Evolutionary conservation across 2,797 vertebrate genomes (phyloP).

Genomic region (Ptychadena robeensis): DNA sequence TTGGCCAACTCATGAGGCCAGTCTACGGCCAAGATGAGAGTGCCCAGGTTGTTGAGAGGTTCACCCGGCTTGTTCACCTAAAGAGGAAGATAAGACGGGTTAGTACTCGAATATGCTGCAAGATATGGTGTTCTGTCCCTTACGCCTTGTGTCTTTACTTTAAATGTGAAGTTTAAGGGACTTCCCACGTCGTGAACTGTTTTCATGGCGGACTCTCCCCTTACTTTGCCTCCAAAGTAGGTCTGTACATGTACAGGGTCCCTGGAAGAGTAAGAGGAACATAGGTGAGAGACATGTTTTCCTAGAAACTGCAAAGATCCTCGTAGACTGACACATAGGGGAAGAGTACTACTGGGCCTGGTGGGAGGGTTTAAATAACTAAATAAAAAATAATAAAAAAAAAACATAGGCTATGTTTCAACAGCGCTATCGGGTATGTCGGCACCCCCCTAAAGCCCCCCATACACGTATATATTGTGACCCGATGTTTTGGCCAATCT

Average conservation of each 20-base stretch:
- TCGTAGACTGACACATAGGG: too few relatives aligned
- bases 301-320: not conserved
- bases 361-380: too few relatives aligned
- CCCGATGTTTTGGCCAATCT: too few relatives aligned
- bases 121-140: not conserved
- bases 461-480: too few relatives aligned
- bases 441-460: too few relatives aligned
- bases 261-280: constrained; percentile 68
- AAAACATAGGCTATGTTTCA: too few relatives aligned
- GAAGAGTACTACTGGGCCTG: too few relatives aligned
- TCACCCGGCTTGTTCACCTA: constrained; percentile 78
- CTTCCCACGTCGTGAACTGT: constrained; percentile 87
- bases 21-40: constrained; percentile 83
- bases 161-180: constrained; percentile 83
- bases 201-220: constrained; percentile 90
- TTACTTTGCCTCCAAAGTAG: constrained; percentile 85
- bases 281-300: not conserved
- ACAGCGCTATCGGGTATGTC: too few relatives aligned
- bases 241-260: constrained; percentile 69
- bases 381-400: too few relatives aligned
- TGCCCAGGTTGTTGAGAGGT: constrained; percentile 80
- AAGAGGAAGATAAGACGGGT: not conserved
- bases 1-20: constrained; percentile 91
- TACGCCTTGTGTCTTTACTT: constrained; percentile 69
- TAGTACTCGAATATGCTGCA: not conserved